Evolutionary conservation across 64 coral and sea anemone species (phyloP), one percentile per base, ranked within the genome.

Genomic region (Pocillopora damicornis): DNA sequence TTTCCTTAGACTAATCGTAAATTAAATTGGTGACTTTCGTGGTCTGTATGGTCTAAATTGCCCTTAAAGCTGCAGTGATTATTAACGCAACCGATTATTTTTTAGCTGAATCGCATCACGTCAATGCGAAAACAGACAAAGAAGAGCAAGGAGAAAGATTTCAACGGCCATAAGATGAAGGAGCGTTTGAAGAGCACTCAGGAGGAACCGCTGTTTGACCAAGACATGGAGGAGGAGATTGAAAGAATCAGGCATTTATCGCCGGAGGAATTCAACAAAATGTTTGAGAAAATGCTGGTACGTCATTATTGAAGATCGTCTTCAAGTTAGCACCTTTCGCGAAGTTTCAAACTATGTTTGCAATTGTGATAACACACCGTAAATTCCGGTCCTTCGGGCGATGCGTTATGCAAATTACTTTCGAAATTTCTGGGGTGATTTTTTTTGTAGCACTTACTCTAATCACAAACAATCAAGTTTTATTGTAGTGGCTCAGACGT

Each of bases 231-330:
- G 26, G 91, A 93, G 68, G 94, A 93, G 89, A 89, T 97, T 26
- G 94, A 97, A 35, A 61, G 88, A 61, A 93, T 97, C 61, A 97
- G 58, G 56, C 74, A 88, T 51, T 51, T 93, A 83, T 88, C 94
- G 36, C 64, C 88, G 62, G 94, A 97, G 18, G 94, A 97, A 22
- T 97, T 97, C 79, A 93, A 69, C 61, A 97, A 90, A 75, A 93
- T 90, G 82, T 97, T 97, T 86, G 94, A 97, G 58, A 97, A 97
- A 81, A 97, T 97, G 94, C 62, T 97, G 94, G 94, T 97, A 77
- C 88, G 94, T 90, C 73, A 23, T 20, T 9, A 51, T 7, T 4
- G 18, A 38, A 56, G 2, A 57, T 72, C 62, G 22, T 26, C 2
- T 71, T 26, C 15, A n/a, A 69, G 35, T n/a, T 51, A 67, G 16